Percentiles rank a stretch among this genome's conserved stretches.
Evolutionary conservation across 2,113 vertebrate genomes (phyloP).

Genomic region (Condylura cristata): DNA sequence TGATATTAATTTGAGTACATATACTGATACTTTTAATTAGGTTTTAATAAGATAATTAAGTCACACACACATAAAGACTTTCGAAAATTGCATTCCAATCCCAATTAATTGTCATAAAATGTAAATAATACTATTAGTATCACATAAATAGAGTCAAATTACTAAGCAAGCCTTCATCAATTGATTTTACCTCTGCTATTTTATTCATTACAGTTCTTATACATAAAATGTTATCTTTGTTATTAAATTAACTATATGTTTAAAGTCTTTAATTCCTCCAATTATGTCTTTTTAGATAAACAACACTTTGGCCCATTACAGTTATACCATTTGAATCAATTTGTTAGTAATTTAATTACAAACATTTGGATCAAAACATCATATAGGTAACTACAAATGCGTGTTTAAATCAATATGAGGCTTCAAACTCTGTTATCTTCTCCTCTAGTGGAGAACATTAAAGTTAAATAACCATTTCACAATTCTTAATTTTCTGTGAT

Average conservation of each 20-base stretch:
- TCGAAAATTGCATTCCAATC: background rate
- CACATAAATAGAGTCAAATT: background rate
- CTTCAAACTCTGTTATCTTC: background rate
- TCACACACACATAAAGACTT: too few species aligned
- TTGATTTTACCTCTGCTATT: background rate
- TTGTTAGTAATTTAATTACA: background rate
- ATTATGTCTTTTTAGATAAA: background rate
- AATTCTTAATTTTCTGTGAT: background rate
- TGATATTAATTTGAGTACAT: background rate
- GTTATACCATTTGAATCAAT: conserved; percentile 19
- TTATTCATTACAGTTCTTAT: background rate
- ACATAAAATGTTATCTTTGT: background rate
- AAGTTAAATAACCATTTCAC: background rate
- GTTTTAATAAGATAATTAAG: background rate
- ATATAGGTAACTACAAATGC: background rate
- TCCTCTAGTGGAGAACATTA: background rate
- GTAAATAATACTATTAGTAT: background rate
- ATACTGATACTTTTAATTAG: background rate
- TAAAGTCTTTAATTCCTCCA: background rate
- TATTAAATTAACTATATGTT: background rate
- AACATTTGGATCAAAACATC: background rate
- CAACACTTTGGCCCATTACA: background rate
- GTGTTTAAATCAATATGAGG: background rate
- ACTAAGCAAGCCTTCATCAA: background rate
- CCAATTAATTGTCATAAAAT: background rate